Base-by-base conservation (phyloP, 2,113 vertebrate species). In the human region DNA sequence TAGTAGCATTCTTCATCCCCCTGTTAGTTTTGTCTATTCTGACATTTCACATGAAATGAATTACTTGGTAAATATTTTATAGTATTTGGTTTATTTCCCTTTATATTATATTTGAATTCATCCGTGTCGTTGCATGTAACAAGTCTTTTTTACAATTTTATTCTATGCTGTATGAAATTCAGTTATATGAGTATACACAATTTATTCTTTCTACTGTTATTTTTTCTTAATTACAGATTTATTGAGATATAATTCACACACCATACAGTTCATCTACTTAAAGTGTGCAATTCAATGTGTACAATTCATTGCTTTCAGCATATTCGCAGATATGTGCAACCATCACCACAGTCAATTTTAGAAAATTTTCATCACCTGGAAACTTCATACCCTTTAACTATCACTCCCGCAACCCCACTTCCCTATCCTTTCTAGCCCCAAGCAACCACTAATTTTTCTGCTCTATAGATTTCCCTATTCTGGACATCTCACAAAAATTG, bases 341-440 rank as follows among this genome's bases (percentile, higher is more conserved):
- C n/a, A 78, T 72, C 30, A 48, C n/a, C 38, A 83, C 6, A 92
- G n/a, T 79, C 86, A 72, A 61, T 83, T 89, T 93, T 93, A 88
- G 57, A 93, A 81, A 14, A 81, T 76, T 95, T 95, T 84, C 32
- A 45, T 93, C 70, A 84, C 61, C 22, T 96, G 40, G 57, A 61
- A 86, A 96, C 16, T 57, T 59, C 13, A 17, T 48, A 22, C n/a
- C 40, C 20, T 59, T 88, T n/a, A 64, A 50, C 61, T 83, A 1
- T 66, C 14, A 81, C 8, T 11, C 43, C 40, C 35, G 10, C 64
- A 57, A 17, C 14, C 2, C 22, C 43, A 25, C 13, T 38, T 35
- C 23, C 16, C 27, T 5, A 43, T 66, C n/a, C n/a, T 80, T 17
- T 48, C 27, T 9, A 79, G 13, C 11, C 57, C 50, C 8, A 81